Percentiles rank a stretch among this genome's conserved stretches.
Conservation (phyloP, 1,140 invertebrate genomes). For the Hetaerina americana region DNA sequence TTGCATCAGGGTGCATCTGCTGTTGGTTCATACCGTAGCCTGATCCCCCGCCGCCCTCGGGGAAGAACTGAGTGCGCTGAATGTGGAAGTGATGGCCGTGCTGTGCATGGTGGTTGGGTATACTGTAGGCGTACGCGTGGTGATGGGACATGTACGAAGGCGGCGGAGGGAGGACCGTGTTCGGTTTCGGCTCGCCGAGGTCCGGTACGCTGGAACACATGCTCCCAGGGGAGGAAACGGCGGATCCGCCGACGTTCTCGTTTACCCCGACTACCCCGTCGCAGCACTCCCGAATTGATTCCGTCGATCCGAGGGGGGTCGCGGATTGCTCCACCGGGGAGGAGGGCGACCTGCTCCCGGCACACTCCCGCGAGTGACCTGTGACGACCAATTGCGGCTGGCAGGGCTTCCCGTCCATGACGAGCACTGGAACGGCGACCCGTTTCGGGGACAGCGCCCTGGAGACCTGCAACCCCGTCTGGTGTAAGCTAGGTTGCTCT, state of each 20-base stretch:
- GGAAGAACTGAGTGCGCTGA: background rate
- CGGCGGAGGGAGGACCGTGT: background rate
- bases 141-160: background rate
- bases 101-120: background rate
- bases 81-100: background rate
- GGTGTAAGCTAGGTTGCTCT: background rate
- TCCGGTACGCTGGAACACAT: background rate
- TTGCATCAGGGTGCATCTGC: background rate
- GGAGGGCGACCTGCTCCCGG: background rate
- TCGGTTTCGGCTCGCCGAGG: background rate
- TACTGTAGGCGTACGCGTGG: too few relatives aligned
- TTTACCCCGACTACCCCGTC: background rate
- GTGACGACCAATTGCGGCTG: conserved; percentile 16
- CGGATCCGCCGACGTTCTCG: background rate
- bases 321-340: background rate
- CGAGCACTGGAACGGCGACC: conserved; percentile 89
- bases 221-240: background rate
- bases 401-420: conserved; percentile 93
- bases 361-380: background rate
- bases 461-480: conserved; percentile 16
- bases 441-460: conserved; percentile 59
- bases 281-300: background rate
- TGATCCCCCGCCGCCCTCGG: background rate
- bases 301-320: background rate
- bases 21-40: background rate